Percentiles rank a stretch among this genome's conserved stretches.
These are phyloP conservation scores for Arion vulgaris DNA, from an alignment of 1,140 invertebrate genomes.

Conservation along the genomic window DNA sequence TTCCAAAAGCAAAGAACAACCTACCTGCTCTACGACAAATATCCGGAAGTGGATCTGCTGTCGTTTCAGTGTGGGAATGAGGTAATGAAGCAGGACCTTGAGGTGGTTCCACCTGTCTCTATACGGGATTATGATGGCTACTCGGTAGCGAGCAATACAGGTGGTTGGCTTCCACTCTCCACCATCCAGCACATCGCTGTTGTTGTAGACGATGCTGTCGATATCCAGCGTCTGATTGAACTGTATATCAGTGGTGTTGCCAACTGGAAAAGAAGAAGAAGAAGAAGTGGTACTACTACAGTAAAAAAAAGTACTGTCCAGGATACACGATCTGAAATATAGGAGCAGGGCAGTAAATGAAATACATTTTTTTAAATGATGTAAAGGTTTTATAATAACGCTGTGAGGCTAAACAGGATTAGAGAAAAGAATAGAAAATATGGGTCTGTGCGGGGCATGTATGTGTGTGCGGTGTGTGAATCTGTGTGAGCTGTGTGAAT, in stretches of 20 bases:
- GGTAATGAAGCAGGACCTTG: conserved; percentile 85
- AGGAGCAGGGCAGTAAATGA: no score
- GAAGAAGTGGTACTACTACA: neutral
- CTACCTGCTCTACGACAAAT: conserved; percentile 89
- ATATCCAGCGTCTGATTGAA: conserved; percentile 16
- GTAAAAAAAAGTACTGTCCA: no score
- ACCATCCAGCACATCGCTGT: conserved; percentile 49
- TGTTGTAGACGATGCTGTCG: conserved; percentile 38
- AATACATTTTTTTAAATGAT: no score
- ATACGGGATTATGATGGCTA: conserved; percentile 74
- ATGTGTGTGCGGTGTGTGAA: no score
- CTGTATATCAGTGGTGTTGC: conserved; percentile 11
- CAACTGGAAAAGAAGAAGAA: conserved; percentile 14
- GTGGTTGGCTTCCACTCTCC: conserved; percentile 54
- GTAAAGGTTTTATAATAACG: no score
- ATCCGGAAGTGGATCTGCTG: conserved; percentile 93
- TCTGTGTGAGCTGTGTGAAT: no score
- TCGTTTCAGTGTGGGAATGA: conserved; percentile 89
- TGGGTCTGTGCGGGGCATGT: no score
- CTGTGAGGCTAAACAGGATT: no score
- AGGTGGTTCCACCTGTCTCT: conserved; percentile 87
- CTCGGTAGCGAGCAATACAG: conserved; percentile 58
- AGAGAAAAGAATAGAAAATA: no score
- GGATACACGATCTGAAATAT: no score
- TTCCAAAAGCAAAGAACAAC: neutral